phyloP scores from a whole-genome alignment of 2,797 vertebrate species.

The Brachymystax lenok region DNA sequence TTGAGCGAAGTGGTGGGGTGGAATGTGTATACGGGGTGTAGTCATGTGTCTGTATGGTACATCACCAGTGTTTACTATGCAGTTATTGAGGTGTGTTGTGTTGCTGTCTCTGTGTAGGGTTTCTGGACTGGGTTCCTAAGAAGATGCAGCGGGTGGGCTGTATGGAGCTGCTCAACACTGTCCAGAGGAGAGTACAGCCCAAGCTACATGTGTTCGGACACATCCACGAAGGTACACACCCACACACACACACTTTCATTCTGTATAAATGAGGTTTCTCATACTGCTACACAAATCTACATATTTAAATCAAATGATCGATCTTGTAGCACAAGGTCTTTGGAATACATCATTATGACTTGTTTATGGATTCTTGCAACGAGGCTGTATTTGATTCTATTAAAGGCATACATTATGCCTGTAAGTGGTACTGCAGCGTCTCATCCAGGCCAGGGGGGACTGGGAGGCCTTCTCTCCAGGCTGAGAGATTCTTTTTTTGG shows the following conservation, averaged over 20 bases:
- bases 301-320: neutral
- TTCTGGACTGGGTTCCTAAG: constrained; percentile 96
- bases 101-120: constrained; percentile 73
- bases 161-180: constrained; percentile 94
- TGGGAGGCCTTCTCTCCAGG: constrained; percentile 33
- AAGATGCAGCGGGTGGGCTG: constrained; percentile 97
- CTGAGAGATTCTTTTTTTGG: constrained; percentile 34
- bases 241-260: neutral
- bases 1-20: neutral
- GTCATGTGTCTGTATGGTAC: neutral
- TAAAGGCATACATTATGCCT: neutral
- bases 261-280: neutral
- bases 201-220: constrained; percentile 95
- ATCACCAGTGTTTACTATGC: neutral
- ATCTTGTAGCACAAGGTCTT: neutral
- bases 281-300: neutral
- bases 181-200: constrained; percentile 93
- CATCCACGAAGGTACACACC: constrained; percentile 90
- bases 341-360: no score
- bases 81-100: constrained; percentile 13
- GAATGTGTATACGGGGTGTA: neutral
- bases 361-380: neutral
- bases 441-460: constrained; percentile 40
- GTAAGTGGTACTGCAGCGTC: neutral
- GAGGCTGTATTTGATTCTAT: neutral